These are phyloP conservation scores for Acromyrmex heyeri DNA, from an alignment of 1,140 invertebrate genomes.

Conservation along the genomic window DNA sequence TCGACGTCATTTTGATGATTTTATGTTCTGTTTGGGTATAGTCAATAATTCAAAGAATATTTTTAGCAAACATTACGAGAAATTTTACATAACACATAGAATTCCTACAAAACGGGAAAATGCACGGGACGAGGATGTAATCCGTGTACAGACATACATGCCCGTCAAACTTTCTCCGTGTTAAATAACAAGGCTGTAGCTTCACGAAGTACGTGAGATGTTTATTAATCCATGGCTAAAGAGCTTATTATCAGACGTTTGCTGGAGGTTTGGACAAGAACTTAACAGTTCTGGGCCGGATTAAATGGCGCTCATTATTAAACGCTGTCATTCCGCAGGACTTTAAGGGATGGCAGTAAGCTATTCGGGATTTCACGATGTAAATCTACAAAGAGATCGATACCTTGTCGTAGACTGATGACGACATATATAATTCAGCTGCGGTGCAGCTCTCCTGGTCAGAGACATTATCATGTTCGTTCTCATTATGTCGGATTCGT, in stretches of 20 bases:
- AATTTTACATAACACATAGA: not conserved
- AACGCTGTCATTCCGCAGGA: not conserved
- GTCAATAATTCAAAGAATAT: not conserved
- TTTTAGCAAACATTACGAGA: not conserved
- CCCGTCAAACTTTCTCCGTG: not conserved
- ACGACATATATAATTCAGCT: slow-evolving; percentile 19
- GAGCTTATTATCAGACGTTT: slow-evolving; percentile 34
- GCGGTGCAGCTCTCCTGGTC: slow-evolving; percentile 12
- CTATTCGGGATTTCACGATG: not conserved
- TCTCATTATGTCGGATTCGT: slow-evolving; percentile 2
- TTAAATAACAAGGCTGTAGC: not conserved
- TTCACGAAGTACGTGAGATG: slow-evolving; percentile 31
- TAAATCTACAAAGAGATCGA: not conserved
- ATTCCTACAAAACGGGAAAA: not conserved
- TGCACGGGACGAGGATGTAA: not conserved
- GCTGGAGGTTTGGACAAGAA: slow-evolving; percentile 29
- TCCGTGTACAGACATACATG: not conserved
- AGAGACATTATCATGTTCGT: slow-evolving; percentile 15
- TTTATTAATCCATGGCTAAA: slow-evolving; percentile 41
- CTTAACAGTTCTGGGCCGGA: slow-evolving; percentile 18
- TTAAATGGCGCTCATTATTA: slow-evolving; percentile 44
- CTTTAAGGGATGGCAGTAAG: not conserved
- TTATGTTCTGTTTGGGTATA: not conserved
- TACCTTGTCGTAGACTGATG: slow-evolving; percentile 30
- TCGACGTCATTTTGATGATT: too few relatives aligned